A percentile compares a stretch with the other conserved stretches of the same genome.
Evolutionary conservation across 2,113 vertebrate genomes (phyloP).

Genomic region (Tenebrosternarchus preto): DNA sequence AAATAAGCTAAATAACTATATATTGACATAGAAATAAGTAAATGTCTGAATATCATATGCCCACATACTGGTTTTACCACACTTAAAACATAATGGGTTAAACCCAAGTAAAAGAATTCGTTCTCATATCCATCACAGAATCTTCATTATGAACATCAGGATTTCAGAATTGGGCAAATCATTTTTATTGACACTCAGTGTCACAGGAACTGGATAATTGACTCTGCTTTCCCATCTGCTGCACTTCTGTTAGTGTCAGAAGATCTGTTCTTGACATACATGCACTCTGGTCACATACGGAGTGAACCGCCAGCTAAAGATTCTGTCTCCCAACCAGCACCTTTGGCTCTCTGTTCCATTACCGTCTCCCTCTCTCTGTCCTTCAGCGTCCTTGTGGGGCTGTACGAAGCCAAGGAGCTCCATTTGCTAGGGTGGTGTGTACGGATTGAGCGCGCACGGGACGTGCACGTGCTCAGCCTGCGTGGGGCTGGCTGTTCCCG

Average conservation of each 20-base stretch:
- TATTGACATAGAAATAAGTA: too few relatives aligned
- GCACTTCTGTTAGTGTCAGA: background rate
- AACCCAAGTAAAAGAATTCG: too few relatives aligned
- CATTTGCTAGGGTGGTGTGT: conserved; percentile 3
- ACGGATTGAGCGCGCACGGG: conserved; percentile 9
- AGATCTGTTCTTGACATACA: background rate
- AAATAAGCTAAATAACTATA: too few relatives aligned
- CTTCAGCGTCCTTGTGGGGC: conserved; percentile 20
- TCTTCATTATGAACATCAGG: background rate
- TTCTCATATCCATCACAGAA: too few relatives aligned
- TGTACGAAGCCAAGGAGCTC: conserved; percentile 5
- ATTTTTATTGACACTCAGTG: background rate
- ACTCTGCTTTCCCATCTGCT: background rate
- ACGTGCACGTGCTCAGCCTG: conserved; percentile 23
- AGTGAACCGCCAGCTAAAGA: background rate
- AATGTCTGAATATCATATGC: too few relatives aligned
- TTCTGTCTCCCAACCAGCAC: background rate
- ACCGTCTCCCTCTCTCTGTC: background rate
- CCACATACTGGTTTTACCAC: too few relatives aligned
- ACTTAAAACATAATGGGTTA: too few relatives aligned
- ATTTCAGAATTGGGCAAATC: background rate
- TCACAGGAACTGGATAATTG: background rate
- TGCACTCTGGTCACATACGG: background rate
- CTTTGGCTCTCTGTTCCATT: background rate
- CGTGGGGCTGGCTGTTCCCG: conserved; percentile 67